Conservation (phyloP, 2,113 vertebrate species). For the Panurus biarmicus region DNA sequence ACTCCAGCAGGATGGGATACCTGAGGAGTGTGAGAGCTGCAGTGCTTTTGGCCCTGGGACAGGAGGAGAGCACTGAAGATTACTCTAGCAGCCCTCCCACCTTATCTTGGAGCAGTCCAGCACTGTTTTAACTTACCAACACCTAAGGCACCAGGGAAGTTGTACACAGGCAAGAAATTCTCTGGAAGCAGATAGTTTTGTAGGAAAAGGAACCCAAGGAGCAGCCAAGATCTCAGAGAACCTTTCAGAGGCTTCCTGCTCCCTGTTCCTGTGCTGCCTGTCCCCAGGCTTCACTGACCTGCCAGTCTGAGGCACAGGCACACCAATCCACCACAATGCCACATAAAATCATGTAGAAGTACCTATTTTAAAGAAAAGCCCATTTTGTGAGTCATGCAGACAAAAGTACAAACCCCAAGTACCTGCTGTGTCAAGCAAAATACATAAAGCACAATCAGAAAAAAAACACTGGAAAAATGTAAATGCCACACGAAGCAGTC, state of each 20-base stretch:
- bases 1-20: background rate
- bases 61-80: background rate
- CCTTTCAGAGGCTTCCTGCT: background rate
- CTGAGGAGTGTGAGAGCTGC: background rate
- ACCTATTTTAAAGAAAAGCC: conserved; percentile 15
- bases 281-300: background rate
- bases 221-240: background rate
- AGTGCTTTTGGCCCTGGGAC: background rate
- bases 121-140: background rate
- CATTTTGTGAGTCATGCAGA: background rate
- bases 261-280: background rate
- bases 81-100: background rate
- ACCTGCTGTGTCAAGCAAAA: background rate
- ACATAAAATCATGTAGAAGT: background rate
- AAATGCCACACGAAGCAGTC: background rate
- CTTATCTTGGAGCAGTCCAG: background rate
- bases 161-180: background rate
- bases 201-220: background rate
- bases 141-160: background rate
- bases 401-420: background rate
- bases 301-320: background rate
- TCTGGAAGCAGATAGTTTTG: background rate
- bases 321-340: background rate
- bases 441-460: background rate
- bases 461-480: background rate